Evolutionary conservation across 2,797 vertebrate genomes (phyloP).

Genomic region (Sebastes reedi): DNA sequence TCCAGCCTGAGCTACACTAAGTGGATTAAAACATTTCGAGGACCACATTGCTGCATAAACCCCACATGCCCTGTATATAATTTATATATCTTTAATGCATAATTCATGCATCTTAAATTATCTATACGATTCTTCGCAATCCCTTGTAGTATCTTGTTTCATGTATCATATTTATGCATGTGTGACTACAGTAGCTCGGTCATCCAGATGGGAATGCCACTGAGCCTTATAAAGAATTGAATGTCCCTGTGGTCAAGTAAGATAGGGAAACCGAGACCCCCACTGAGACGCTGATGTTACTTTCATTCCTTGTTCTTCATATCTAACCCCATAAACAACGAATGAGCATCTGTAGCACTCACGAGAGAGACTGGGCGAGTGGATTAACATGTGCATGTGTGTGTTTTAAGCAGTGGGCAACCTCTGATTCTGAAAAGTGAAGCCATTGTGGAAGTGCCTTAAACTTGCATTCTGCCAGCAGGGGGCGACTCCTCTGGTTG

Average conservation of each 20-base stretch:
- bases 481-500: background rate
- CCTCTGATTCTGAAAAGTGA: background rate
- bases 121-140: slow-evolving; percentile 5
- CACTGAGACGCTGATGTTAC: background rate
- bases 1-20: background rate
- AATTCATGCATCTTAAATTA: slow-evolving; percentile 38
- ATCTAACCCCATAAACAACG: slow-evolving; percentile 13
- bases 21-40: slow-evolving; percentile 6
- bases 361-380: background rate
- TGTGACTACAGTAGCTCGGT: background rate
- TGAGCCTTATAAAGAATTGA: slow-evolving; percentile 23
- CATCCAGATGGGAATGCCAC: slow-evolving; percentile 7
- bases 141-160: background rate
- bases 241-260: slow-evolving; percentile 28
- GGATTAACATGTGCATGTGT: background rate
- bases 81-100: slow-evolving; percentile 32
- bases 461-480: background rate
- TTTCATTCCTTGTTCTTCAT: slow-evolving; percentile 4
- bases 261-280: slow-evolving; percentile 1
- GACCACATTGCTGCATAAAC: background rate
- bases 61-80: slow-evolving; percentile 1
- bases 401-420: background rate
- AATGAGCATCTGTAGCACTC: background rate
- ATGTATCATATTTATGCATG: slow-evolving; percentile 14
- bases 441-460: background rate